Percentiles rank a stretch among this genome's conserved stretches.
These are phyloP conservation scores for Apantesis nais DNA, from an alignment of 2,888 invertebrate genomes.

Conservation along the genomic window DNA sequence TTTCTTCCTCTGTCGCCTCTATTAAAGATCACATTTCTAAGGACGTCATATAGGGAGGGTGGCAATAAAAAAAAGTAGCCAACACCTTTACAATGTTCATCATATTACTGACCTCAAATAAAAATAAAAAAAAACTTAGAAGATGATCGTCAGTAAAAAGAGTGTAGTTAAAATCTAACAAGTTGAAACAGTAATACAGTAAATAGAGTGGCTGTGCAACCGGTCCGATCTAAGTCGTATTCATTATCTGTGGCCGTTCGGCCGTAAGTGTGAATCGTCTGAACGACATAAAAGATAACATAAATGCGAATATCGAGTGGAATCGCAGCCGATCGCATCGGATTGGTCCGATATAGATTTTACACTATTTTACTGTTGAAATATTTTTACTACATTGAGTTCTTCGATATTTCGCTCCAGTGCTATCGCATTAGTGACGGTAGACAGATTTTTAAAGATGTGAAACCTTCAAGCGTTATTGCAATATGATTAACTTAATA, in stretches of 20 bases:
- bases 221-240: slow-evolving; percentile 37
- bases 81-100: no score
- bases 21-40: no score
- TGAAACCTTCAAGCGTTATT: slow-evolving; percentile 10
- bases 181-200: neutral
- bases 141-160: no score
- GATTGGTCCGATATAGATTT: slow-evolving; percentile 54
- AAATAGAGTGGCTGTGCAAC: slow-evolving; percentile 18
- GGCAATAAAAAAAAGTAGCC: no score
- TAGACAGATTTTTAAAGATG: slow-evolving; percentile 28
- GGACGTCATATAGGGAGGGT: no score
- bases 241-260: slow-evolving; percentile 46
- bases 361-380: slow-evolving; percentile 49
- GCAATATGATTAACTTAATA: neutral
- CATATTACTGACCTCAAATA: no score
- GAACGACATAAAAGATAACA: slow-evolving; percentile 46
- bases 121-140: no score
- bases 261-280: slow-evolving; percentile 45
- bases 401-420: slow-evolving; percentile 40
- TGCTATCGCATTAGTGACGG: slow-evolving; percentile 31
- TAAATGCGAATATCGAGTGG: slow-evolving; percentile 48
- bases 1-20: no score
- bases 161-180: neutral
- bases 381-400: slow-evolving; percentile 43
- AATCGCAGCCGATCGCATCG: slow-evolving; percentile 45